Evolutionary conservation across 1,140 invertebrate genomes (phyloP), one percentile per base, ranked within the genome.

Genomic region (Calephelis virginiensis): DNA sequence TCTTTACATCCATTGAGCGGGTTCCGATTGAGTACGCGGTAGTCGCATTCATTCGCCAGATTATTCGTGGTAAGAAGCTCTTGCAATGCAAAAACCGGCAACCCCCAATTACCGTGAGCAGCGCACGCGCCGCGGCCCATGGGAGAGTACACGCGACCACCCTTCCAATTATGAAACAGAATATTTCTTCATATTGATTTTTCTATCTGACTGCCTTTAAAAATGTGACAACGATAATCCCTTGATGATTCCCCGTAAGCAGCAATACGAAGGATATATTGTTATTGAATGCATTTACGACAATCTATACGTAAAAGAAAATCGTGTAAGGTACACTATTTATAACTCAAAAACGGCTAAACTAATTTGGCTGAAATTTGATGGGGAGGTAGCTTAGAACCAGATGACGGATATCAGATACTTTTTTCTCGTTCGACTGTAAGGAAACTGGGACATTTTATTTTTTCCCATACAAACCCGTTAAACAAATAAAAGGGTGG

Each of bases 121-220:
- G 73, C 78, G 86, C 88, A 90, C 87, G 82, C 85, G 85, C 77
- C 77, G 67, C 69, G 66, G 67, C 88, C 83, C 88, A 45, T 9
- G 88, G 88, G 86, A 89, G 68, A 38, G 14, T 37, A 73, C 88
- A 89, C 88, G 83, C 83, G 88, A 81, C 86, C 78, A 67, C 81
- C 87, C 69, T 66, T 49, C 64, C 81, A 80, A 86, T 85, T 87
- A 86, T 81, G 71, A 72, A 75, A 77, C 71, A 79, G 74, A 80
- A 75, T 69, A 71, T 71, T 71, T 56, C 49, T 66, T 61, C 47
- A 62, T 59, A 45, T 38, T 60, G 59, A 67, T 71, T 69, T 66
- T 68, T 65, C 50, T 63, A 61, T 66, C 47, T 65, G 48, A 61
- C 62, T 62, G 49, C 63, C 46, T 8, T 12, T 63, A 48, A 47